phyloP scores from a whole-genome alignment of 2,113 vertebrate species.

The Australoheros scitulus region DNA sequence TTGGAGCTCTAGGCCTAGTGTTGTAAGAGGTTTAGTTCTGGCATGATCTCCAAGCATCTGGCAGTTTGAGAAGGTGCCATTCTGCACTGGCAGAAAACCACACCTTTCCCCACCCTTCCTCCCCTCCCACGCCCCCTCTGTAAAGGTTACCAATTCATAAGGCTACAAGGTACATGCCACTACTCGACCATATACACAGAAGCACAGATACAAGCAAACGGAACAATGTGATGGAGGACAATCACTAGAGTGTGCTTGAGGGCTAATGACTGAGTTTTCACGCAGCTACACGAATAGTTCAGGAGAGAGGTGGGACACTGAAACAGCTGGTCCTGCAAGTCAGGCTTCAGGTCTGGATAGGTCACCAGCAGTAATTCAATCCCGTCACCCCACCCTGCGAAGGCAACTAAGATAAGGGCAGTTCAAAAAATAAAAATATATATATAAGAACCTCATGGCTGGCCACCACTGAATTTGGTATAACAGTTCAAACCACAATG shows the following conservation, averaged over 20 bases:
- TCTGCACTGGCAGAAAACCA: conserved; percentile 62
- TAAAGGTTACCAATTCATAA: conserved; percentile 62
- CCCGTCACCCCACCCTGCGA: conserved; percentile 67
- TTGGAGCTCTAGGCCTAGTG: conserved; percentile 65
- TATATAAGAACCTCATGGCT: conserved; percentile 35
- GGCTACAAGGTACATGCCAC: conserved; percentile 72
- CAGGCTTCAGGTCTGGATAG: conserved; percentile 35
- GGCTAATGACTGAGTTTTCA: conserved; percentile 53
- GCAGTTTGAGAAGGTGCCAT: conserved; percentile 73
- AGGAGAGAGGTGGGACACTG: conserved; percentile 48
- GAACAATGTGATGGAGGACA: conserved; percentile 49
- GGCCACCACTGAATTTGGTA: conserved; percentile 72
- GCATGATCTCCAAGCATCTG: conserved; percentile 70
- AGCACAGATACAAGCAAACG: conserved; percentile 67
- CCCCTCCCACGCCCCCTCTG: background rate
- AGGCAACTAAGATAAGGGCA: conserved; percentile 81
- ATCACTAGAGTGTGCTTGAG: conserved; percentile 63
- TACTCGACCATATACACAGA: conserved; percentile 62
- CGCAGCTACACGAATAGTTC: conserved; percentile 68
- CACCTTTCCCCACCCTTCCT: background rate
- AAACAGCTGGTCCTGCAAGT: conserved; percentile 40
- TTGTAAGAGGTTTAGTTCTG: conserved; percentile 61
- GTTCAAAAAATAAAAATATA: conserved; percentile 36
- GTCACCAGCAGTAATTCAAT: conserved; percentile 61
- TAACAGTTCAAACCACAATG: conserved; percentile 72